Base-by-base conservation (phyloP, 2,113 vertebrate species). In the Hymenochirus boettgeri region DNA sequence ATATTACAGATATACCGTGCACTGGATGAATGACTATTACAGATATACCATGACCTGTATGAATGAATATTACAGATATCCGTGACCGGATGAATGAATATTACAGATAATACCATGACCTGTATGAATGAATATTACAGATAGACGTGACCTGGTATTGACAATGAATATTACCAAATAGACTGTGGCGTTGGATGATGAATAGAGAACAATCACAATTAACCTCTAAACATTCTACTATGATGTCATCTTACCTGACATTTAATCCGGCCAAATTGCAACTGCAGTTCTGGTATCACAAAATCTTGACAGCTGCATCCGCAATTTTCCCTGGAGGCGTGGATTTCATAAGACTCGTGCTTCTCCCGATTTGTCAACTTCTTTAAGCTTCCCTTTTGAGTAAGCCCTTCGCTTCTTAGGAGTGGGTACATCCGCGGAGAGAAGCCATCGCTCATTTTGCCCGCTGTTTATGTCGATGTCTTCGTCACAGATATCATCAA, bases 191-290 rank as follows among this genome's bases (percentile, higher is more conserved):
- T n/a, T n/a, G n/a, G n/a, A n/a, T n/a, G n/a, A n/a, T n/a, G n/a
- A n/a, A n/a, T n/a, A n/a, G n/a, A n/a, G n/a, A n/a, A n/a, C n/a
- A n/a, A n/a, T n/a, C n/a, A n/a, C n/a, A n/a, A n/a, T n/a, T n/a
- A n/a, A n/a, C n/a, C n/a, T n/a, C n/a, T n/a, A n/a, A n/a, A n/a
- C n/a, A n/a, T n/a, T n/a, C n/a, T n/a, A n/a, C n/a, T n/a, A n/a
- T n/a, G n/a, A n/a, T n/a, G n/a, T n/a, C n/a, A n/a, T n/a, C 70
- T 59, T 77, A 99, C 96, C 93, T 98, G 95, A 81, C 96, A 99
- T 55, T 98, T 96, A 73, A 99, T 98, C 71, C 95, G 0, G 93
- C 95, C 69, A 96, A 74, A 75, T 86, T 94, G 77, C 96, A 99
- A 86, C 87, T 87, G 79, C 96, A 99, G 23, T 89, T 95, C 95